Conservation (phyloP, 2,888 invertebrate species). For the Cosmopolites sordidus region DNA sequence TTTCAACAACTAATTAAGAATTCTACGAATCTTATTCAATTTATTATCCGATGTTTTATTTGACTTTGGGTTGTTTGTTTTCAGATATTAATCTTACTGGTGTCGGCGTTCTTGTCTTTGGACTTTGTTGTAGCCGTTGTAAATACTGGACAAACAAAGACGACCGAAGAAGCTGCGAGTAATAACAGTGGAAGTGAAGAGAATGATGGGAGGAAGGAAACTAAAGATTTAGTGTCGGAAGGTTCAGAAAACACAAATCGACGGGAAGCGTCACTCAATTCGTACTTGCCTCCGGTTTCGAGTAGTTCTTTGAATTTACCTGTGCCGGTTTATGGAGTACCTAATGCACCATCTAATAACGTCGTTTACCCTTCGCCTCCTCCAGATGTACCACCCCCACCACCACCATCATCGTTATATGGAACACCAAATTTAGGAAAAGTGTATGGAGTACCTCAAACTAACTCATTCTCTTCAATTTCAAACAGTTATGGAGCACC, state of each 20-base stretch:
- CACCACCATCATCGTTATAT: slow-evolving; percentile 31
- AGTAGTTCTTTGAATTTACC: slow-evolving; percentile 52
- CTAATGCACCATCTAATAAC: slow-evolving; percentile 49
- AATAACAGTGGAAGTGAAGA: slow-evolving; percentile 21
- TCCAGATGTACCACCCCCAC: slow-evolving; percentile 46
- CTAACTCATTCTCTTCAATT: slow-evolving; percentile 18
- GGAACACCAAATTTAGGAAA: slow-evolving; percentile 35
- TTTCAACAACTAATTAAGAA: neutral
- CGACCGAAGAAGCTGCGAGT: slow-evolving; percentile 29
- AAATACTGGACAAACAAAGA: slow-evolving; percentile 38
- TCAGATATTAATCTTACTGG: slow-evolving; percentile 40
- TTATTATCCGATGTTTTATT: no score
- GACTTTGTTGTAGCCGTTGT: slow-evolving; percentile 39
- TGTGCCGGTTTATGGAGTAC: slow-evolving; percentile 58
- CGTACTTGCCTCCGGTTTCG: slow-evolving; percentile 39
- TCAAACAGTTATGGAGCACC: slow-evolving; percentile 20
- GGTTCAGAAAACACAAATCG: slow-evolving; percentile 42
- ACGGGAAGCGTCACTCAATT: slow-evolving; percentile 41
- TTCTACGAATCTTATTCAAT: no score
- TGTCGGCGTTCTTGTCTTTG: slow-evolving; percentile 32
- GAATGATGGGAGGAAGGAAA: slow-evolving; percentile 19
- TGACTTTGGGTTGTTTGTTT: slow-evolving; percentile 29
- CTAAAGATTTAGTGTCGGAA: slow-evolving; percentile 38
- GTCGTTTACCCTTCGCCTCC: slow-evolving; percentile 50
- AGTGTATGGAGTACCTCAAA: slow-evolving; percentile 31